Evolutionary conservation across 2,888 invertebrate species (phyloP).

Genomic region (Cheilosia scutellata): DNA sequence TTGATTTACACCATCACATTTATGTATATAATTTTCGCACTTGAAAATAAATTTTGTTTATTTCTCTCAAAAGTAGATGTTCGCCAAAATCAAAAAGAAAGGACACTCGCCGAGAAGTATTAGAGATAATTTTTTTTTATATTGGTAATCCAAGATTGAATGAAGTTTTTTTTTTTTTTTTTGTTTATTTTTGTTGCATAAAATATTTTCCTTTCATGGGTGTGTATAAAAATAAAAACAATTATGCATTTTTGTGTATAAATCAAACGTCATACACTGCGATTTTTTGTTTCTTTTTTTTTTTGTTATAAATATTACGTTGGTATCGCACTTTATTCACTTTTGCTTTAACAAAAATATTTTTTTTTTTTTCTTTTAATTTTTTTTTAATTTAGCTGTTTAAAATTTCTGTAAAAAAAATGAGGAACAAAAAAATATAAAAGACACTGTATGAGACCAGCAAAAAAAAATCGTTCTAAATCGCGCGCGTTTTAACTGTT

Average conservation of each 20-base stretch:
- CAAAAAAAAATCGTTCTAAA: constrained; percentile 15
- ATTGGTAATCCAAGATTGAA: constrained; percentile 45
- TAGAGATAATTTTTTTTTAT: constrained; percentile 11
- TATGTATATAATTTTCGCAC: constrained; percentile 11
- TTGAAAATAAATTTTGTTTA: constrained; percentile 30
- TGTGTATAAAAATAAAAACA: constrained; percentile 71
- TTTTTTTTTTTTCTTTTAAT: constrained; percentile 25
- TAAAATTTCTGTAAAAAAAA: constrained; percentile 69
- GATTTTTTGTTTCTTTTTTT: constrained; percentile 15
- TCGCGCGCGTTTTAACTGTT: constrained; percentile 69
- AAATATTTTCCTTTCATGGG: constrained; percentile 48
- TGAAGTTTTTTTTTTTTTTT: constrained; percentile 30
- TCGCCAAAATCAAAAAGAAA: constrained; percentile 34
- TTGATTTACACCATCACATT: constrained; percentile 5
- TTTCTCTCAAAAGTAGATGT: constrained; percentile 16
- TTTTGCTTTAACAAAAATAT: constrained; percentile 52
- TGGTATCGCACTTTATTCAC: constrained; percentile 2
- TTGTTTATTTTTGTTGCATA: constrained; percentile 57
- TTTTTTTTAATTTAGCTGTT: constrained; percentile 66
- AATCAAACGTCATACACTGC: constrained; percentile 46
- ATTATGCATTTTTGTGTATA: constrained; percentile 42
- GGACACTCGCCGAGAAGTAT: constrained; percentile 38
- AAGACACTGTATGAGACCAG: constrained; percentile 27
- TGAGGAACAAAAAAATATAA: constrained; percentile 27
- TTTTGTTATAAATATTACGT: constrained; percentile 30